Evolutionary conservation across 2,113 vertebrate genomes (phyloP).

Genomic region (Talpa occidentalis): DNA sequence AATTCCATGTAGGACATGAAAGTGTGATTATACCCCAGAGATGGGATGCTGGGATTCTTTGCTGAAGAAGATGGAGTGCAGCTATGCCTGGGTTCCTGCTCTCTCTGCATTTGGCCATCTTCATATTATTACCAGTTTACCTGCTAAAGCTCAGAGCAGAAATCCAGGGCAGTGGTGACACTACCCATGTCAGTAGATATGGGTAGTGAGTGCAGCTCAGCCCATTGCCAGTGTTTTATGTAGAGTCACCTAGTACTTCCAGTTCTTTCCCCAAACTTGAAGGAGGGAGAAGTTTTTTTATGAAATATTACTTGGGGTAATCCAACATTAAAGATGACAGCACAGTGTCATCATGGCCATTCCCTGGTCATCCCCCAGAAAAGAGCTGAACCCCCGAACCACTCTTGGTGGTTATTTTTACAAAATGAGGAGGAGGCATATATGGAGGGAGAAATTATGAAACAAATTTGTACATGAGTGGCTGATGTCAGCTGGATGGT

Average conservation of each 20-base stretch:
- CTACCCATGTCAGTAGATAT: background rate
- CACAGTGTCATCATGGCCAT: background rate
- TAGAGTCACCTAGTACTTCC: background rate
- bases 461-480: slow-evolving; percentile 2
- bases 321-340: slow-evolving; percentile 7
- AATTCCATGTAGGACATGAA: background rate
- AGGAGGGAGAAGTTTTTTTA: background rate
- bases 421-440: background rate
- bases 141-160: background rate
- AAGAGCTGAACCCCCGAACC: background rate
- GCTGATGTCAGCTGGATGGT: slow-evolving; percentile 25
- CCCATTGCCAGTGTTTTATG: background rate
- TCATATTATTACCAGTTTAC: background rate
- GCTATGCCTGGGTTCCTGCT: background rate
- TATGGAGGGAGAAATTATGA: background rate
- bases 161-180: background rate
- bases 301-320: slow-evolving; percentile 5
- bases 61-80: background rate
- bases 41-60: background rate
- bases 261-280: background rate
- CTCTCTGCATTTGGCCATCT: background rate
- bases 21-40: background rate
- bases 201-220: background rate
- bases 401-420: background rate
- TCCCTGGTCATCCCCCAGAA: background rate